phyloP scores from a whole-genome alignment of 2,888 invertebrate species.

The Taenaris catops region DNA sequence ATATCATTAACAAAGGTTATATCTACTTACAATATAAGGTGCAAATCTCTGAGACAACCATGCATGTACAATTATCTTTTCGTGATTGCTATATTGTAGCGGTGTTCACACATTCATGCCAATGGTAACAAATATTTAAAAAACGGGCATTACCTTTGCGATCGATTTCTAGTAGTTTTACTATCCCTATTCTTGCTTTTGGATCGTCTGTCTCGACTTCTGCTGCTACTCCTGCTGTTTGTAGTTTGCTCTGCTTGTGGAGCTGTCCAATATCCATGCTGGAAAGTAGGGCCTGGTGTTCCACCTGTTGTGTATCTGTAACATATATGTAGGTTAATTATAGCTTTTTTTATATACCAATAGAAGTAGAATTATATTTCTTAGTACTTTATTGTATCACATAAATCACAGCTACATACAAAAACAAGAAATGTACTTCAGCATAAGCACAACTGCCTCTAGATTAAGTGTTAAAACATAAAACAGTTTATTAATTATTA shows the following conservation, averaged over 20 bases:
- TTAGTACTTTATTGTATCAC: background rate
- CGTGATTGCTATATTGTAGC: too few relatives aligned
- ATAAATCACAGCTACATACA: constrained; percentile 1
- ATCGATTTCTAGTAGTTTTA: constrained; percentile 42
- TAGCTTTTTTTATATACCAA: background rate
- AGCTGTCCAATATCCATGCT: constrained; percentile 72
- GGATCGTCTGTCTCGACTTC: constrained; percentile 49
- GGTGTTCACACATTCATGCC: too few relatives aligned
- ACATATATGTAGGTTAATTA: constrained; percentile 2
- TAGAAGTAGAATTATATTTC: background rate
- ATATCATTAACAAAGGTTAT: too few relatives aligned
- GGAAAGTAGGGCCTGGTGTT: constrained; percentile 53
- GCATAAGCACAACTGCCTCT: too few relatives aligned
- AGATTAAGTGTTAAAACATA: too few relatives aligned
- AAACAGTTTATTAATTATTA: too few relatives aligned
- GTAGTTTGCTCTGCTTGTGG: constrained; percentile 39
- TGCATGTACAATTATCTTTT: too few relatives aligned
- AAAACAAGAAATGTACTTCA: too few relatives aligned
- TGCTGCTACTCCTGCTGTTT: constrained; percentile 34
- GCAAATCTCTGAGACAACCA: too few relatives aligned
- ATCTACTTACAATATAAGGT: too few relatives aligned
- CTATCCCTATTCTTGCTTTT: constrained; percentile 65
- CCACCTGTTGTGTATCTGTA: constrained; percentile 53
- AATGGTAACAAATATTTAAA: too few relatives aligned
- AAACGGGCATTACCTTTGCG: constrained; percentile 48